phyloP scores from a whole-genome alignment of 1,140 invertebrate genomes.

The Myzus persicae region DNA sequence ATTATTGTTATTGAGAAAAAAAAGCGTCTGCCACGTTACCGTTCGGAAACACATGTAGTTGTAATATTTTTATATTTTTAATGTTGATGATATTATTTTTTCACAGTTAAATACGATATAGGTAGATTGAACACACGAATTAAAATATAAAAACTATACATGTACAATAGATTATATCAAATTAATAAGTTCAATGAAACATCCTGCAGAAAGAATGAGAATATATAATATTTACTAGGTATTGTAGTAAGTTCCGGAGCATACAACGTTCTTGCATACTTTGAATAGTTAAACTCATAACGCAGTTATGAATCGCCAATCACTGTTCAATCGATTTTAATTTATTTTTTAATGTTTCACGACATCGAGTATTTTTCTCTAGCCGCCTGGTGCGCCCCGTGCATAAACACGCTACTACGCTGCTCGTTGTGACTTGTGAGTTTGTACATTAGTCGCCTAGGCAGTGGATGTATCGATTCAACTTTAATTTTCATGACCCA shows the following conservation, averaged over 20 bases:
- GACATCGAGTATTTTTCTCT: not conserved
- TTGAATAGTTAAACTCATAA: too few species aligned
- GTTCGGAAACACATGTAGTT: too few species aligned
- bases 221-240: too few species aligned
- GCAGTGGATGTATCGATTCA: conserved; percentile 43
- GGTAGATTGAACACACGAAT: not conserved
- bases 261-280: too few species aligned
- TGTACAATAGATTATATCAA: not conserved
- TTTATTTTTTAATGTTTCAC: not conserved
- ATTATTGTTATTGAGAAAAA: too few species aligned
- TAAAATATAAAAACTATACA: not conserved
- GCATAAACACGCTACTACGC: not conserved
- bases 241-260: too few species aligned
- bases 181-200: not conserved
- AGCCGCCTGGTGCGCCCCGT: conserved; percentile 2
- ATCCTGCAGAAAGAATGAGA: too few species aligned
- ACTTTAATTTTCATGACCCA: conserved; percentile 41
- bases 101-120: not conserved
- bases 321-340: not conserved
- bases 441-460: conserved; percentile 42
- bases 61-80: too few species aligned
- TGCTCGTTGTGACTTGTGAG: not conserved
- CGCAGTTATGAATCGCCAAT: not conserved
- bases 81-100: too few species aligned
- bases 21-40: too few species aligned